Evolutionary conservation across 2,797 vertebrate species (phyloP), one percentile per base, ranked within the genome.

Genomic region (Channallabes apus): DNA sequence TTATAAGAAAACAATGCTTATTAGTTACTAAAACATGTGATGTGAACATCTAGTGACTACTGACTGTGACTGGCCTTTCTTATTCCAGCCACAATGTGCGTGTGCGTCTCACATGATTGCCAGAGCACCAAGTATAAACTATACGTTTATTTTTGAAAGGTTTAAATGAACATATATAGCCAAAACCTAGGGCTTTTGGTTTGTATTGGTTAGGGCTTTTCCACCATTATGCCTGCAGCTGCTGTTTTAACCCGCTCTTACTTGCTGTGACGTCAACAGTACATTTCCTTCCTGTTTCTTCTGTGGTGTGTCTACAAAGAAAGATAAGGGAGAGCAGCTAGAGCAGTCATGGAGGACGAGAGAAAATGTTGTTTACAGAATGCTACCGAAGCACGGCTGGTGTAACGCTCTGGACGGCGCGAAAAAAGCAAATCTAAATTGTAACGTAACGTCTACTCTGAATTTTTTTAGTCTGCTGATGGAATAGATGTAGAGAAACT

Each of bases 281-380:
- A 84, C 79, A 88, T 83, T 88, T 88, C 87, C 87, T 88, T 88
- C 87, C 87, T 88, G 85, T 88, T 88, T 88, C 87, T 24, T 73
- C 35, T 82, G 76, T 84, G 82, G 82, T 88, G 82, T 85, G 82
- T 84, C 87, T 84, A 88, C 71, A 83, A 79, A 73, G 86, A 78
- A 69, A 87, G 86, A 87, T 85, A 87, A 85, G 84, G 32, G 77
- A 84, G 87, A 11, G 22, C 78, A 81, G 79, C 69, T 64, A 77
- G 62, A 86, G 62, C 78, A 82, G 64, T 79, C 58, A 86, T 80
- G 83, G 86, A 82, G 82, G 80, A 75, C 62, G 72, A 81, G 78
- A 79, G 73, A 88, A 86, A 78, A 80, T 6, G 68, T 75, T 84
- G 87, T 88, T 88, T 88, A 86, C 72, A 84, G 71, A 84, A 51